Base-by-base conservation (phyloP, 1,140 invertebrate genomes). In the Lysiphlebus fabarum region DNA sequence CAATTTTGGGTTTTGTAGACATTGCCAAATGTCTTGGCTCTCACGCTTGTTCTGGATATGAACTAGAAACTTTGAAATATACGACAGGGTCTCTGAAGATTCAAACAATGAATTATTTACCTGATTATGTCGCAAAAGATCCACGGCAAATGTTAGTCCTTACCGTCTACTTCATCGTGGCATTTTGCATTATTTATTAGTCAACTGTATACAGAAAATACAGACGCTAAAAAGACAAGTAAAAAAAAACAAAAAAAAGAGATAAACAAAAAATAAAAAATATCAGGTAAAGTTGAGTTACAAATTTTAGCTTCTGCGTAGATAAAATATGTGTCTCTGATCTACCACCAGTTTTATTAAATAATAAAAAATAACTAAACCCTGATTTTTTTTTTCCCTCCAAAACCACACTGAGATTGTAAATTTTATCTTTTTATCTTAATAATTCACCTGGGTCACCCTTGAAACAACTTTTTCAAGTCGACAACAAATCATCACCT, bases 81-180 rank as follows among this genome's bases (percentile, higher is more conserved):
- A 26, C 17, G 17, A 4, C 17, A 26, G 17, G 17, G 17, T 26
- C 17, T 26, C 17, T 26, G 17, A 17, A 53, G 62, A 10, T 65
- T 63, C 61, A 51, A 54, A 61, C 43, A 56, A 65, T 71, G 65
- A 71, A 72, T 72, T 71, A 72, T 72, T 72, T 67, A 72, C 55
- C 64, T 67, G 68, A 70, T 71, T 71, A 70, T 67, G 67, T 68
- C 65, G 57, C 65, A 53, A 48, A 33, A 50, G 58, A 59, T 55
- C 51, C 43, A 57, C 45, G 57, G 58, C 48, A 53, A 56, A 57
- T 56, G 49, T 36, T n/a, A 38, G 36, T 61, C 56, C 59, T 63
- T 61, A 53, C 54, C 45, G 58, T 48, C 56, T 55, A 44, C 41
- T 56, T 45, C 56, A 50, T n/a, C 43, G 17, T 41, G 47, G 53